Evolutionary conservation across 1,140 invertebrate species (phyloP).

Genomic region (Lethrus apterus): DNA sequence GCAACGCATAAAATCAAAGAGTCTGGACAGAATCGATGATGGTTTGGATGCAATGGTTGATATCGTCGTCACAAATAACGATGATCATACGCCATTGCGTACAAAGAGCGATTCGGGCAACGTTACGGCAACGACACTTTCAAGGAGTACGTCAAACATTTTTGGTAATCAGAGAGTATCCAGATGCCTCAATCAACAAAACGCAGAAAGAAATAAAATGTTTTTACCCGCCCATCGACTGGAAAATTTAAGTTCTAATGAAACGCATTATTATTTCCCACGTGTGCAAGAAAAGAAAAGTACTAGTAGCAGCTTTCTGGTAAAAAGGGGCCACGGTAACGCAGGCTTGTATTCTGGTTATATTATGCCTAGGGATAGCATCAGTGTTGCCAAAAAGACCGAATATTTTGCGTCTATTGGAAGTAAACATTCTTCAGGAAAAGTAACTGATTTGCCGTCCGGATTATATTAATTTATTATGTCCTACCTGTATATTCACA

Average conservation of each 20-base stretch:
- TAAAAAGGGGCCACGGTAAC: constrained; percentile 52
- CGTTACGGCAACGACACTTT: constrained; percentile 17
- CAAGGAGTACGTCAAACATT: constrained; percentile 28
- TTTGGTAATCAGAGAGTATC: constrained; percentile 20
- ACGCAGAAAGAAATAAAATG: constrained; percentile 32
- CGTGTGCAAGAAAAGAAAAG: constrained; percentile 32
- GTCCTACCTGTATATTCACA: no score
- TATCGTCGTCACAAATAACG: constrained; percentile 53
- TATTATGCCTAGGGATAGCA: constrained; percentile 32
- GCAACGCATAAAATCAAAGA: constrained; percentile 59
- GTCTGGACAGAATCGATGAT: constrained; percentile 68
- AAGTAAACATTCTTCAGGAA: constrained; percentile 35
- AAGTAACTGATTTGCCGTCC: constrained; percentile 63
- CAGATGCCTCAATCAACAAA: constrained; percentile 20
- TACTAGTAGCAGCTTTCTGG: constrained; percentile 46
- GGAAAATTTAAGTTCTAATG: constrained; percentile 14
- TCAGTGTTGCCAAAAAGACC: constrained; percentile 21
- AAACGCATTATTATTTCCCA: constrained; percentile 37
- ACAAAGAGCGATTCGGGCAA: constrained; percentile 42
- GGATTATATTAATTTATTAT: constrained; percentile 57
- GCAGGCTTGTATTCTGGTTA: constrained; percentile 54
- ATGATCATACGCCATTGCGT: constrained; percentile 26
- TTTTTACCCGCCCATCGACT: constrained; percentile 36
- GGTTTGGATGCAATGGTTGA: constrained; percentile 64
- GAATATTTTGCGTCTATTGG: constrained; percentile 12